Evolutionary conservation across 1,140 invertebrate genomes (phyloP), one percentile per base, ranked within the genome.

Genomic region (Eufriesea mexicana): DNA sequence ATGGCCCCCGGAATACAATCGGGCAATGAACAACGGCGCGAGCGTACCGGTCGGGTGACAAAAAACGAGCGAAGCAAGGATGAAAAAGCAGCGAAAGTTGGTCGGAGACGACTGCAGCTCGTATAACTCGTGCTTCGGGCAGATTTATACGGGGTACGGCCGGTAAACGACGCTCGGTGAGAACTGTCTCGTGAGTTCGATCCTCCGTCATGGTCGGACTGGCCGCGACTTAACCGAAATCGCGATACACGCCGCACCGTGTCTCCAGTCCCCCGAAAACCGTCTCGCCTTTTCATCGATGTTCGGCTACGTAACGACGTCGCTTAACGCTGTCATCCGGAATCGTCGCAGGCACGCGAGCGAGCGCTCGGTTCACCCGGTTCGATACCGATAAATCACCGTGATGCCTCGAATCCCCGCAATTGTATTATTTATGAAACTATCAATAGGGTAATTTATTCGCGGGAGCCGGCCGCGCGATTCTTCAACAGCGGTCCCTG

Each of bases 401-500:
- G 16, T 5, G 28, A 71, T 51, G 68, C 55, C 20, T 28, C 42
- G 47, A 57, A 42, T 73, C 70, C 16, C 45, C 55, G 35, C 78
- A 73, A 80, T 74, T 74, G 78, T 64, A 62, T 80, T 80, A 80
- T 80, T 80, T 73, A 80, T 74, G 78, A 73, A 80, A 80, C 78
- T 35, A 80, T 80, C 78, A 74, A 80, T 80, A 62, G 70, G 70
- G 70, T 80, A 80, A 80, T 80, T 80, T 80, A 80, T 80, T 74
- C 78, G 66, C 28, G 67, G 62, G n/a, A 57, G 23, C 55, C 16
- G 57, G 16, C 66, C 66, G 45, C 51, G 55, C 78, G 78, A 80
- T 74, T 80, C 78, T 74, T 80, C 78, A 79, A 45, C 77, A 20
- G 47, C 59, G 70, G 70, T 51, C 55, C 67, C 16, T 49, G 23